phyloP scores from a whole-genome alignment of 2,888 invertebrate genomes.

The Eurois occulta region DNA sequence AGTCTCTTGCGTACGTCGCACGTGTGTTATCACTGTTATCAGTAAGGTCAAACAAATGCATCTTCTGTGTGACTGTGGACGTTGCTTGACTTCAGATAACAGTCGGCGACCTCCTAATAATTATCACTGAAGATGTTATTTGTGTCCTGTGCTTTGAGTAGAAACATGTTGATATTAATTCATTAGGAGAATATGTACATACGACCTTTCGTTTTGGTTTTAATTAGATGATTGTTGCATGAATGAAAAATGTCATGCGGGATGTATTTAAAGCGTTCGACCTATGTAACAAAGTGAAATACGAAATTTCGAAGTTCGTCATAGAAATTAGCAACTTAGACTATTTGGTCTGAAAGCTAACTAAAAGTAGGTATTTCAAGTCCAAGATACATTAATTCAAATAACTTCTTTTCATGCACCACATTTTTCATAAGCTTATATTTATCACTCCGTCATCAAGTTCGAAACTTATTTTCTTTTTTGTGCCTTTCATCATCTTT shows the following conservation, averaged over 20 bases:
- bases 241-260: neutral
- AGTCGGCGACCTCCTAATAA: slow-evolving; percentile 45
- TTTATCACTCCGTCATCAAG: slow-evolving; percentile 11
- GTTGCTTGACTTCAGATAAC: slow-evolving; percentile 68
- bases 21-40: slow-evolving; percentile 67
- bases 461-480: slow-evolving; percentile 51
- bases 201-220: no score
- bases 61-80: slow-evolving; percentile 61
- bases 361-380: neutral
- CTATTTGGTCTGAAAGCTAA: neutral
- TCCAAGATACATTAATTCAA: neutral
- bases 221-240: neutral
- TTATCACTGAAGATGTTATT: slow-evolving; percentile 28
- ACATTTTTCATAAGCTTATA: neutral
- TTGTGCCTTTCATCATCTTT: slow-evolving; percentile 47
- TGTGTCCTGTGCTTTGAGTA: slow-evolving; percentile 4
- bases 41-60: slow-evolving; percentile 69
- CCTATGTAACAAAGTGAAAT: neutral
- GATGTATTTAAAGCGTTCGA: neutral
- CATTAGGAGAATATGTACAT: neutral
- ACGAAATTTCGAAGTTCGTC: no score
- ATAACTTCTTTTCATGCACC: neutral
- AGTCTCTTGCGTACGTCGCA: slow-evolving; percentile 50
- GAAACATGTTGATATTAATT: neutral
- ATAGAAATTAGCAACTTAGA: neutral